phyloP scores from a whole-genome alignment of 2,797 vertebrate species.

The Miichthys miiuy region DNA sequence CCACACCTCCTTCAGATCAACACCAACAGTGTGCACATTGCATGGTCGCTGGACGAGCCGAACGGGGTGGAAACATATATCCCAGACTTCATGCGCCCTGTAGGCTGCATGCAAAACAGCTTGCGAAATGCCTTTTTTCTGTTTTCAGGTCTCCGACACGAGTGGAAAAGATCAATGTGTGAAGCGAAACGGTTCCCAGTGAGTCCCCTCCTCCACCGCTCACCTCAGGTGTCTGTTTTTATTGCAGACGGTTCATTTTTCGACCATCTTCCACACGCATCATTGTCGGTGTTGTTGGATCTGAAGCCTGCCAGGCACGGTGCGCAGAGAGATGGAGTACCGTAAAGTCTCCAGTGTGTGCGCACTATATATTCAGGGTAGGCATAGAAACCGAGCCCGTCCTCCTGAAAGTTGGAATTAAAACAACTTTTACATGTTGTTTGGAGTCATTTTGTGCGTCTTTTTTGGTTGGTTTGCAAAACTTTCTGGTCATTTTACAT shows the following conservation, averaged over 20 bases:
- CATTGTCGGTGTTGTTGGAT: constrained; percentile 41
- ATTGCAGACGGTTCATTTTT: not conserved
- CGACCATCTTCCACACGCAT: constrained; percentile 51
- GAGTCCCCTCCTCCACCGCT: not conserved
- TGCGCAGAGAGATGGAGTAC: constrained; percentile 53
- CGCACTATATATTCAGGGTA: constrained; percentile 17
- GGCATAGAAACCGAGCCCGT: not conserved
- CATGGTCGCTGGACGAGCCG: constrained; percentile 4
- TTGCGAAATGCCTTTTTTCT: constrained; percentile 47
- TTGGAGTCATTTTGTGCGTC: not conserved
- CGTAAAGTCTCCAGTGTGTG: constrained; percentile 35
- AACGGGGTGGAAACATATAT: constrained; percentile 42
- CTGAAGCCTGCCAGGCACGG: constrained; percentile 48
- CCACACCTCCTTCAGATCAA: constrained; percentile 9
- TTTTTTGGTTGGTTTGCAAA: too few species aligned
- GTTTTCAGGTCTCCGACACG: constrained; percentile 8
- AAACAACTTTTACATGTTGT: too few species aligned
- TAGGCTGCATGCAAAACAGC: constrained; percentile 53
- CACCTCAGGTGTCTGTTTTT: constrained; percentile 22
- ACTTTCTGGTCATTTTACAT: too few species aligned
- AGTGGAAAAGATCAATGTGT: not conserved
- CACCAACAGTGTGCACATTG: constrained; percentile 4
- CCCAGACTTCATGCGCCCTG: constrained; percentile 61
- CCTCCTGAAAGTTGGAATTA: not conserved
- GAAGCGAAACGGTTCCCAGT: not conserved